Percentiles rank a stretch among this genome's conserved stretches.
These are phyloP conservation scores for Dendrolimus pini DNA, from an alignment of 2,888 invertebrate genomes.

Conservation along the genomic window DNA sequence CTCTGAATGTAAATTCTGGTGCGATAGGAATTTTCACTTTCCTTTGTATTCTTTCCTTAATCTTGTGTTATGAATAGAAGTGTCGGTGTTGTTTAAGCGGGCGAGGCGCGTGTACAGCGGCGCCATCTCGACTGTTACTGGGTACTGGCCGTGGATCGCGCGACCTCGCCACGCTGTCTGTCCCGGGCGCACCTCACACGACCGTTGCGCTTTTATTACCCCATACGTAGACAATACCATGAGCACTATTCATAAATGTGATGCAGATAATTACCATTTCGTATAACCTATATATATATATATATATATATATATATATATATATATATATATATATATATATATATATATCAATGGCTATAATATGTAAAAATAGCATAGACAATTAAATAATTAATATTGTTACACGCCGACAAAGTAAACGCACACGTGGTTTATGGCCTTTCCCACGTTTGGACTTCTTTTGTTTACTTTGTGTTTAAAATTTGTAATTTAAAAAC, in stretches of 20 bases:
- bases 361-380: no score
- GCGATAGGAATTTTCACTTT: constrained; percentile 30
- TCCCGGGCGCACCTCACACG: constrained; percentile 34
- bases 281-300: no score
- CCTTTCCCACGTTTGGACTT: no score
- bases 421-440: no score
- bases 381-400: no score
- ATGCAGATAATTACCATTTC: constrained; percentile 5
- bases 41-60: constrained; percentile 21
- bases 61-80: constrained; percentile 15
- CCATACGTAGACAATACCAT: constrained; percentile 21
- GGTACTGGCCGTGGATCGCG: constrained; percentile 20
- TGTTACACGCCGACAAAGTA: no score
- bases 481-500: no score
- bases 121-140: constrained; percentile 49
- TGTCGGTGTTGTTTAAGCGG: constrained; percentile 12
- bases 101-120: constrained; percentile 25
- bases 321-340: no score
- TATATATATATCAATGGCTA: no score
- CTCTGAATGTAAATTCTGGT: constrained; percentile 65
- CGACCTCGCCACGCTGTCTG: constrained; percentile 60
- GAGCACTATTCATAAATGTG: constrained; percentile 3
- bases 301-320: no score
- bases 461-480: no score
- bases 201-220: constrained; percentile 37